Percentiles rank a stretch among this genome's conserved stretches.
Conservation (phyloP, 2,113 vertebrate species). For the Paradoxurus hermaphroditus region DNA sequence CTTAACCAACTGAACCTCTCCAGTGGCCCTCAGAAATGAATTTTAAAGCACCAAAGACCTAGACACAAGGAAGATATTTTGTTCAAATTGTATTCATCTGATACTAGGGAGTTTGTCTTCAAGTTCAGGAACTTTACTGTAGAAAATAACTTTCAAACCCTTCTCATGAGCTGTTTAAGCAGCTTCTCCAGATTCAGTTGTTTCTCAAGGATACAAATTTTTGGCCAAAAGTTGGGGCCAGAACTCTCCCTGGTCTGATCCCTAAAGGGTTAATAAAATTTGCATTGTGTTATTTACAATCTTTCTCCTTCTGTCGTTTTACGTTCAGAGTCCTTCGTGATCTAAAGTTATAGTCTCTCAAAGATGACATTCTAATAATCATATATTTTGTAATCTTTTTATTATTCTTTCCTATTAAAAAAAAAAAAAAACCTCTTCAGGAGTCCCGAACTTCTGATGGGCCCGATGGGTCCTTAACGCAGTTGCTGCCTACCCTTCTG, state of each 20-base stretch:
- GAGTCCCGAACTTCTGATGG: not conserved
- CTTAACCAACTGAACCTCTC: no score
- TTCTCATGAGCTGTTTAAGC: slow-evolving; percentile 20
- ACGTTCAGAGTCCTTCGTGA: not conserved
- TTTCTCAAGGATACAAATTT: not conserved
- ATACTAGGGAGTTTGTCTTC: not conserved
- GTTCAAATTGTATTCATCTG: not conserved
- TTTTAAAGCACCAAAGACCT: not conserved
- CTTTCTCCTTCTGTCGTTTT: not conserved
- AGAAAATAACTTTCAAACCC: slow-evolving; percentile 6
- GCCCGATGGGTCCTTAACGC: not conserved
- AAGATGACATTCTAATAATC: not conserved
- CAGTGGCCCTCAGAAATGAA: not conserved
- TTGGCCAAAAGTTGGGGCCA: not conserved
- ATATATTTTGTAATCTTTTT: not conserved
- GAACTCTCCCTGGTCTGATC: not conserved
- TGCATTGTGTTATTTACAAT: not conserved
- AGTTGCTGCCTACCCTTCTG: not conserved
- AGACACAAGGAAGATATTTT: not conserved
- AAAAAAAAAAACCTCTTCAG: not conserved
- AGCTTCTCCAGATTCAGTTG: not conserved
- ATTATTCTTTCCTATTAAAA: not conserved
- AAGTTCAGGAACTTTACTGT: not conserved
- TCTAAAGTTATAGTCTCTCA: not conserved
- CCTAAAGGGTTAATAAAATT: slow-evolving; percentile 22